A percentile compares a stretch with the other conserved stretches of the same genome.
phyloP scores from a whole-genome alignment of 1,140 invertebrate species.

The Heliconius melpomene region DNA sequence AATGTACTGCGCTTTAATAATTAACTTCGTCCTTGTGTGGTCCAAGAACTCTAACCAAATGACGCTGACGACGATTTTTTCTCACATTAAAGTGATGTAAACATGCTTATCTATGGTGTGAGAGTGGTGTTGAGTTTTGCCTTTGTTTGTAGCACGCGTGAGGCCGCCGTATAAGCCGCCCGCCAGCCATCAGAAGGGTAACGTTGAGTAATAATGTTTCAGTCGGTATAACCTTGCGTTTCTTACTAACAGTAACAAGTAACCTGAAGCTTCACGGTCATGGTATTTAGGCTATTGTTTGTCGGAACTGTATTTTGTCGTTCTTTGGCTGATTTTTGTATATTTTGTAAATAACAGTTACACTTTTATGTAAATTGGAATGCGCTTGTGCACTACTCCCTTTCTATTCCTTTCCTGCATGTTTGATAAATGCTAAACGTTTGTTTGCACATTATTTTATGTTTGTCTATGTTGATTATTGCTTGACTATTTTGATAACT shows the following conservation, averaged over 20 bases:
- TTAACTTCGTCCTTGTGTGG: conserved; percentile 30
- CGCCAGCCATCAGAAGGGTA: conserved; percentile 76
- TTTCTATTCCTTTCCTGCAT: background rate
- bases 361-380: conserved; percentile 5
- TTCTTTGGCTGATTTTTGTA: conserved; percentile 35
- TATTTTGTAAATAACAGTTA: conserved; percentile 24
- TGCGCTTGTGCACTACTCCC: background rate
- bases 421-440: background rate
- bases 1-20: conserved; percentile 30
- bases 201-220: conserved; percentile 62
- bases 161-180: conserved; percentile 71
- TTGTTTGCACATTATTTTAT: background rate
- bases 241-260: conserved; percentile 57
- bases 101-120: conserved; percentile 53
- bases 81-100: conserved; percentile 23
- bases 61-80: conserved; percentile 22
- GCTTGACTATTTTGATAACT: conserved; percentile 3
- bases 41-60: conserved; percentile 31
- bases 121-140: conserved; percentile 70
- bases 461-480: background rate
- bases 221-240: conserved; percentile 53
- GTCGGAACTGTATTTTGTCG: conserved; percentile 47
- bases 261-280: conserved; percentile 56
- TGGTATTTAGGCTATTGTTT: conserved; percentile 65
- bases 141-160: conserved; percentile 74